phyloP scores from a whole-genome alignment of 2,888 invertebrate species.

The Ophraella communa region DNA sequence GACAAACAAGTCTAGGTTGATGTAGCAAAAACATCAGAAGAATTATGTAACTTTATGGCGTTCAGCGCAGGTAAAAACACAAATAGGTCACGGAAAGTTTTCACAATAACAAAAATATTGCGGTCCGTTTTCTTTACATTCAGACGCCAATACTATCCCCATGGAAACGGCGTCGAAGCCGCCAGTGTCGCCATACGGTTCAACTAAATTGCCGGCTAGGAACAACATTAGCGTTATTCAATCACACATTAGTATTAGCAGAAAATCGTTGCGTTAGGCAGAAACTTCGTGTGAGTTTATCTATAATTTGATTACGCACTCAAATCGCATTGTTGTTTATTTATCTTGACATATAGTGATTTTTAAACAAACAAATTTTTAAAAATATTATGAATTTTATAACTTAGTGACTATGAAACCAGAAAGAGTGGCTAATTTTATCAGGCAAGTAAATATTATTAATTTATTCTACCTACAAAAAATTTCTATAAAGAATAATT shows the following conservation, averaged over 20 bases:
- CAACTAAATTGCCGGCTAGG: conserved; percentile 12
- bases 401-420: no score
- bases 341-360: no score
- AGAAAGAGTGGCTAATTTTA: no score
- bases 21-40: background rate
- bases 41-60: background rate
- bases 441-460: no score
- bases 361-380: no score
- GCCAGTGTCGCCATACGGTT: conserved; percentile 2
- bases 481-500: no score
- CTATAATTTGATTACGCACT: conserved; percentile 17
- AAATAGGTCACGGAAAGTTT: conserved; percentile 22
- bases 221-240: conserved; percentile 8
- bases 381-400: no score
- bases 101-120: conserved; percentile 18
- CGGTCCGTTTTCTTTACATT: background rate
- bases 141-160: conserved; percentile 18
- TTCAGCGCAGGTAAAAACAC: conserved; percentile 17
- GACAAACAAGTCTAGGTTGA: background rate
- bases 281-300: conserved; percentile 13
- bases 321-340: conserved; percentile 14
- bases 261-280: conserved; percentile 13
- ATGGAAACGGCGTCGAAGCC: conserved; percentile 17
- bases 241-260: conserved; percentile 22
- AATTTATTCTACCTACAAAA: no score